A percentile compares a stretch with the other conserved stretches of the same genome.
These are phyloP conservation scores for Eumaeus atala DNA, from an alignment of 1,140 invertebrate genomes.

Conservation along the genomic window DNA sequence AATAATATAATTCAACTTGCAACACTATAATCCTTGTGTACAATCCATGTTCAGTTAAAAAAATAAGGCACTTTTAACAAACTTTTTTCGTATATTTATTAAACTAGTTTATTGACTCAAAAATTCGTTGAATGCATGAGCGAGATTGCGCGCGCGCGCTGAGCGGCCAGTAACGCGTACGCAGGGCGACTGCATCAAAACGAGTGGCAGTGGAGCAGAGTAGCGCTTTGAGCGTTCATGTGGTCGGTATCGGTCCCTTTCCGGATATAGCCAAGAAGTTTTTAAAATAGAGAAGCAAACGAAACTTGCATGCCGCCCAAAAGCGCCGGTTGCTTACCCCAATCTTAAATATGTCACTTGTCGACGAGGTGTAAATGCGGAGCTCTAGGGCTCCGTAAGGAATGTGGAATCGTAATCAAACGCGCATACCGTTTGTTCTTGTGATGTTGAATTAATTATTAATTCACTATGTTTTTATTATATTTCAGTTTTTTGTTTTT, in stretches of 20 bases:
- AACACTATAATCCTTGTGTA: slow-evolving; percentile 66
- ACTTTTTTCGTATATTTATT: slow-evolving; percentile 23
- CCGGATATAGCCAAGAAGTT: slow-evolving; percentile 68
- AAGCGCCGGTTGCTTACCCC: slow-evolving; percentile 65
- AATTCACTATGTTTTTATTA: too few species aligned
- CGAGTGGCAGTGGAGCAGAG: slow-evolving; percentile 34
- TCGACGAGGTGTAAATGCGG: slow-evolving; percentile 25
- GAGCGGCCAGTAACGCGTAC: slow-evolving; percentile 59
- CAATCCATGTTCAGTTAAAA: slow-evolving; percentile 53
- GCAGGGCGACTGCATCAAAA: slow-evolving; percentile 68
- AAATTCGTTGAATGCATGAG: slow-evolving; percentile 51
- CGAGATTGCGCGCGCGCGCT: slow-evolving; percentile 56
- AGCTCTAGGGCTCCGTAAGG: slow-evolving; percentile 16
- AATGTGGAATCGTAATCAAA: slow-evolving; percentile 18
- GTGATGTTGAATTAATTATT: too few species aligned
- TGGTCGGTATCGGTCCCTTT: slow-evolving; percentile 58
- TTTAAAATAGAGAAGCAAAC: slow-evolving; percentile 72
- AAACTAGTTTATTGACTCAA: slow-evolving; percentile 44
- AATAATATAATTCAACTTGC: slow-evolving; percentile 49
- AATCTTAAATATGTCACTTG: slow-evolving; percentile 67
- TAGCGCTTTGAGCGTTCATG: slow-evolving; percentile 43
- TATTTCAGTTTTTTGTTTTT: too few species aligned
- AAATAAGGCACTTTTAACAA: slow-evolving; percentile 51
- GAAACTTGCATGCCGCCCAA: slow-evolving; percentile 65
- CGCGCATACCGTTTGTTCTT: not conserved